Evolutionary conservation across 2,113 vertebrate species (phyloP).

Genomic region (Sylvia atricapilla): DNA sequence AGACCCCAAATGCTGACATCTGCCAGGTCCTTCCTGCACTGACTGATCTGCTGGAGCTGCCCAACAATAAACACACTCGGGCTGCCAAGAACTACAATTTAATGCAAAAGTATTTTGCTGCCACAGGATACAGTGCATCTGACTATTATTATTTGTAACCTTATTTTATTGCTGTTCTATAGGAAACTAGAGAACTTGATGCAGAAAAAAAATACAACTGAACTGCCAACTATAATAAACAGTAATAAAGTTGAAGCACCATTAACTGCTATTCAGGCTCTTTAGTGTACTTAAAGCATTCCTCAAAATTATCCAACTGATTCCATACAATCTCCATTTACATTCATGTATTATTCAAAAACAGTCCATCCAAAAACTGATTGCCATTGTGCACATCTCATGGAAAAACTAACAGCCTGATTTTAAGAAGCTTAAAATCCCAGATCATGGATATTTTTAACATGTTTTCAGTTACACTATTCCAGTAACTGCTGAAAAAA

Average conservation of each 20-base stretch:
- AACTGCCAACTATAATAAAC: slow-evolving; percentile 57
- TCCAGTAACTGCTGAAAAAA: background rate
- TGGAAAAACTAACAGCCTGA: slow-evolving; percentile 7
- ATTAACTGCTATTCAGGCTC: slow-evolving; percentile 62
- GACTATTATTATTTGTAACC: slow-evolving; percentile 41
- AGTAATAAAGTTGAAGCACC: slow-evolving; percentile 63
- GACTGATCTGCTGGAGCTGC: background rate
- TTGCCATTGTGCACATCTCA: slow-evolving; percentile 31
- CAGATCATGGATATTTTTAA: background rate
- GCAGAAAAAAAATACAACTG: slow-evolving; percentile 16
- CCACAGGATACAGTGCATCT: slow-evolving; percentile 19
- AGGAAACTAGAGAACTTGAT: slow-evolving; percentile 26
- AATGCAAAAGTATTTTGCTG: slow-evolving; percentile 5
- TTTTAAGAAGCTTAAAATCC: slow-evolving; percentile 16
- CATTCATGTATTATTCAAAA: slow-evolving; percentile 65
- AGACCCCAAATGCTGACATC: rapidly evolving
- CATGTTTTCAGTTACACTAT: background rate
- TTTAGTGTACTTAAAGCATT: slow-evolving; percentile 58
- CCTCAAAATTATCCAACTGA: slow-evolving; percentile 58
- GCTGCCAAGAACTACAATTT: background rate
- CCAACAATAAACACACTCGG: background rate
- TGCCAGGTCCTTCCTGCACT: background rate
- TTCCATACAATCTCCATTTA: slow-evolving; percentile 58
- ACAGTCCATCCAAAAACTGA: slow-evolving; percentile 46
- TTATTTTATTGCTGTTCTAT: slow-evolving; percentile 46